A percentile compares a stretch with the other conserved stretches of the same genome.
Evolutionary conservation across 2,797 vertebrate species (phyloP).

Genomic region (Sardinella longiceps): DNA sequence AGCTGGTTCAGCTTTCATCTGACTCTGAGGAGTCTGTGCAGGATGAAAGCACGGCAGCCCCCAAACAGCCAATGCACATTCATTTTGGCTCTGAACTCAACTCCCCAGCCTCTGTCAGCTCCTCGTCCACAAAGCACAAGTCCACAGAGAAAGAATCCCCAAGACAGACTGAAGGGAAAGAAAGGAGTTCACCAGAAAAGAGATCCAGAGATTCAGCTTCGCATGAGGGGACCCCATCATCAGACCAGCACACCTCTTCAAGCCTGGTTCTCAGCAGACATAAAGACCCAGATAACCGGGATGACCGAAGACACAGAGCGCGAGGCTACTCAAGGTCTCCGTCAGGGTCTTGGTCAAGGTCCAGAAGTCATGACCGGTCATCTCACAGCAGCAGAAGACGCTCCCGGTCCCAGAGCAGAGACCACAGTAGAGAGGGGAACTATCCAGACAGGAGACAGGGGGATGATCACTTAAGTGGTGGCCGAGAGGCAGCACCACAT

Average conservation of each 20-base stretch:
- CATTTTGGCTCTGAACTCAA: conserved; percentile 75
- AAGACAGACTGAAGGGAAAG: conserved; percentile 35
- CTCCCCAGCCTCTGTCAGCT: conserved; percentile 47
- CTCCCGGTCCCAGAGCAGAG: conserved; percentile 77
- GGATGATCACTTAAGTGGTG: conserved; percentile 67
- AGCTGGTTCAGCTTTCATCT: conserved; percentile 90
- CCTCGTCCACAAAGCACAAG: conserved; percentile 60
- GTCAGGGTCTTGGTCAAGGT: conserved; percentile 42
- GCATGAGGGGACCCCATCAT: not conserved
- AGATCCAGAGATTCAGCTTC: conserved; percentile 33
- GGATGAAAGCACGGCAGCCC: conserved; percentile 69
- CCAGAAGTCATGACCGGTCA: conserved; percentile 64
- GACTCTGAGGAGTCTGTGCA: conserved; percentile 81
- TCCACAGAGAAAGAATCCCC: not conserved
- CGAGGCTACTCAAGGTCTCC: not conserved
- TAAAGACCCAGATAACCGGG: conserved; percentile 40
- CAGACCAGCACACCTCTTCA: not conserved
- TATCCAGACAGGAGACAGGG: conserved; percentile 67
- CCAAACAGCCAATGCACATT: conserved; percentile 72
- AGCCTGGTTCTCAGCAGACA: conserved; percentile 25
- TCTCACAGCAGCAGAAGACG: conserved; percentile 67
- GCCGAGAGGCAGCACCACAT: conserved; percentile 61
- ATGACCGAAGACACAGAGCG: conserved; percentile 8
- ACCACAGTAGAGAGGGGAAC: conserved; percentile 62
- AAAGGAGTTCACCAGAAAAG: conserved; percentile 34